These are phyloP conservation scores for Aleadryas rufinucha DNA, from an alignment of 2,113 vertebrate genomes.

Conservation along the genomic window DNA sequence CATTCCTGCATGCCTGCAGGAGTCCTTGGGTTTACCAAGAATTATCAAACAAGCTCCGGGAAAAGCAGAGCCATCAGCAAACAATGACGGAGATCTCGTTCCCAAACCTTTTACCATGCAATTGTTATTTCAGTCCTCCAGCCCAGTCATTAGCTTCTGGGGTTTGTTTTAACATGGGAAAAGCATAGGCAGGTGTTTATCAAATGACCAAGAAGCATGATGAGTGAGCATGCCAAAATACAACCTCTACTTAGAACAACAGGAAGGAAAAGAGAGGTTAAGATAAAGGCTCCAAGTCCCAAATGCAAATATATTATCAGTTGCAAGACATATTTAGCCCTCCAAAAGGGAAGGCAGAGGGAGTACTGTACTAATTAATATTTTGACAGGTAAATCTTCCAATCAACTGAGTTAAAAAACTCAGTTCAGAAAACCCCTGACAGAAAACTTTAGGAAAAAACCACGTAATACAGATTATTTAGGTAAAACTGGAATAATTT, in stretches of 20 bases:
- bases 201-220: neutral
- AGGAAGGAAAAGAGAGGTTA: neutral
- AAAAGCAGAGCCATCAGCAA: neutral
- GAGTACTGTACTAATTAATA: neutral
- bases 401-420: neutral
- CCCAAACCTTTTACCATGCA: neutral
- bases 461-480: neutral
- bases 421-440: neutral
- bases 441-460: neutral
- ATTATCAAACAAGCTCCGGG: neutral
- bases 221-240: neutral
- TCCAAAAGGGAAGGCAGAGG: neutral
- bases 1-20: rapidly evolving
- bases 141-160: neutral
- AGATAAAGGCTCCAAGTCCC: neutral
- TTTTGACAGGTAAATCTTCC: neutral
- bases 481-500: neutral
- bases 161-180: neutral
- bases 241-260: neutral
- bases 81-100: neutral
- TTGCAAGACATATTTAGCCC: neutral
- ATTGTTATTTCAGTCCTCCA: neutral
- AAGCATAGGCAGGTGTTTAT: neutral
- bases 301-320: neutral
- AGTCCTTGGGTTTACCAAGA: neutral